phyloP scores from a whole-genome alignment of 2,797 vertebrate genomes.

The Alcedo quadribrachys region DNA sequence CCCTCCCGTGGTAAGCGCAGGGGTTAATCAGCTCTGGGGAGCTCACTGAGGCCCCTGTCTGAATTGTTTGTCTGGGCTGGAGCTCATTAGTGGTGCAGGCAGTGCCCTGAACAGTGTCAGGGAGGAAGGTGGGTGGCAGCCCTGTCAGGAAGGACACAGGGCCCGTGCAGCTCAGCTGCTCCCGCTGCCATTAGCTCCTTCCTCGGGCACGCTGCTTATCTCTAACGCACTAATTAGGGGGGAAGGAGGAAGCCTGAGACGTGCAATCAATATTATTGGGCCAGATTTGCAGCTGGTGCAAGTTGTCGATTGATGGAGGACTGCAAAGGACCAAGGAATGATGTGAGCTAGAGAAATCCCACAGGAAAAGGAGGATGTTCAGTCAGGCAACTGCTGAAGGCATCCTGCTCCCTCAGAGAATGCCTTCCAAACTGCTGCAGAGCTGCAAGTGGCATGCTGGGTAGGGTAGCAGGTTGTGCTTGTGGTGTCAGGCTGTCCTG shows the following conservation, averaged over 20 bases:
- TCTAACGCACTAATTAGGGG: constrained; percentile 4
- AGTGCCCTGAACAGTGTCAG: neutral
- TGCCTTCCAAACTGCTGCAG: neutral
- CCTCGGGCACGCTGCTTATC: neutral
- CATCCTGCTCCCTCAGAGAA: neutral
- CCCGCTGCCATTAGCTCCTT: neutral
- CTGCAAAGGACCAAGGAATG: neutral
- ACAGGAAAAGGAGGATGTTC: neutral
- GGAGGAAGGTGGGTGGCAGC: neutral
- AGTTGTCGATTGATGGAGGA: neutral
- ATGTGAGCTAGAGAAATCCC: neutral
- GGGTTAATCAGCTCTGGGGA: constrained; percentile 16
- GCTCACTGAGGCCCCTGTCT: neutral
- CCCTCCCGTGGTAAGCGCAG: neutral
- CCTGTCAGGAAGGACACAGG: neutral
- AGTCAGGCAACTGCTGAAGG: neutral
- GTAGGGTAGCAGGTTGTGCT: neutral
- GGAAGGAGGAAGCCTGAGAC: neutral
- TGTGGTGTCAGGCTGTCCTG: rapidly evolving
- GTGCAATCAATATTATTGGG: neutral
- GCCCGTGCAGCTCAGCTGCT: neutral
- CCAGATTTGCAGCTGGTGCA: neutral
- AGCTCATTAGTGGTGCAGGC: constrained; percentile 35
- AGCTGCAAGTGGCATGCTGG: neutral
- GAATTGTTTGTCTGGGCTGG: neutral